A percentile compares a stretch with the other conserved stretches of the same genome.
Evolutionary conservation across 2,797 vertebrate genomes (phyloP).

Genomic region (Hoplostethus atlanticus): DNA sequence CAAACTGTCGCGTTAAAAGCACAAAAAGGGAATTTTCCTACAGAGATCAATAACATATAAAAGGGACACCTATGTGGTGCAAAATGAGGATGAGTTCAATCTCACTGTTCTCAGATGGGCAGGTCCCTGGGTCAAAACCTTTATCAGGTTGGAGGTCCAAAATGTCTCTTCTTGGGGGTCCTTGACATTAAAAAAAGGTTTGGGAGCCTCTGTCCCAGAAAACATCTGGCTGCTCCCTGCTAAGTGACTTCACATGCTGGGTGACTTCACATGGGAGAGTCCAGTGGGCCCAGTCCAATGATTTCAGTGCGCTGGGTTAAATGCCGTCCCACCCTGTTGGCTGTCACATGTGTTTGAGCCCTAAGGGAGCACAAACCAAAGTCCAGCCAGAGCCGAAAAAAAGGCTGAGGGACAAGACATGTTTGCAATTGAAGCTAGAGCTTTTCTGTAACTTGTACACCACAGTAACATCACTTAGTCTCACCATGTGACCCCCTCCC

Average conservation of each 20-base stretch:
- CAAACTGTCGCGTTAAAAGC: neutral
- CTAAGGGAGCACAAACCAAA: constrained; percentile 19
- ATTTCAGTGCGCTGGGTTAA: constrained; percentile 58
- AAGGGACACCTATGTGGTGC: too few species aligned
- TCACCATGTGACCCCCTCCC: too few species aligned
- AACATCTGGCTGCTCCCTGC: constrained; percentile 63
- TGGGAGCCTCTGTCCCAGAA: constrained; percentile 29
- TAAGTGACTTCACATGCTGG: constrained; percentile 53
- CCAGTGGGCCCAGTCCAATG: constrained; percentile 53
- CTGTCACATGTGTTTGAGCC: constrained; percentile 14
- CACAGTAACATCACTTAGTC: neutral
- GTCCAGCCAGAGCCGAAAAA: constrained; percentile 29
- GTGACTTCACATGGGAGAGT: constrained; percentile 74
- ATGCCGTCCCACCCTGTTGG: constrained; percentile 67
- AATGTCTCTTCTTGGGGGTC: constrained; percentile 24
- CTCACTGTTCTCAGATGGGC: too few species aligned
- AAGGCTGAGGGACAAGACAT: constrained; percentile 30
- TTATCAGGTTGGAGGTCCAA: constrained; percentile 3
- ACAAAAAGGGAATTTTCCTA: too few species aligned
- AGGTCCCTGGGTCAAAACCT: too few species aligned
- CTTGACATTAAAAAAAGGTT: constrained; percentile 23
- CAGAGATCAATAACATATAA: too few species aligned
- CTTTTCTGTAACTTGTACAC: neutral
- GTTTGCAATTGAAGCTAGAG: neutral
- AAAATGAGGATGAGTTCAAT: too few species aligned